phyloP scores from a whole-genome alignment of 2,888 invertebrate species.

The Cantharis nigra region DNA sequence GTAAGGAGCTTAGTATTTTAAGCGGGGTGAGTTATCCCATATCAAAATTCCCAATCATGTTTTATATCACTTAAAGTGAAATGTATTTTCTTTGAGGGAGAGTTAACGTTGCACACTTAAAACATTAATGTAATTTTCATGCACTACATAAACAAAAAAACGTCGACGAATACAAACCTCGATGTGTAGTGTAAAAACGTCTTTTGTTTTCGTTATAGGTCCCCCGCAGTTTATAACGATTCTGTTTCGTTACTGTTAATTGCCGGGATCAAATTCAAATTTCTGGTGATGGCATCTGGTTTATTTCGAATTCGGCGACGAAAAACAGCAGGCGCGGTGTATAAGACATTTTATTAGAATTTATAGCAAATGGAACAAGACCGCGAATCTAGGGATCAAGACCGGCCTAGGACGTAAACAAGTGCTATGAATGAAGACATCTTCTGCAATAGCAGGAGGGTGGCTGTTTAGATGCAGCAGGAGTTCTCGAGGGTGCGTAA shows the following conservation, averaged over 20 bases:
- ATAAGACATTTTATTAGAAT: slow-evolving; percentile 48
- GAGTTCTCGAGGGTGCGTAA: slow-evolving; percentile 38
- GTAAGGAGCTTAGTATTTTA: background rate
- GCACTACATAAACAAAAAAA: slow-evolving; percentile 30
- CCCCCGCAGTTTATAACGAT: background rate
- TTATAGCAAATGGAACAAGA: slow-evolving; percentile 48
- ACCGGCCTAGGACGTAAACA: slow-evolving; percentile 44
- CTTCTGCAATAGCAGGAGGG: slow-evolving; percentile 34
- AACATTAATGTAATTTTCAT: slow-evolving; percentile 39
- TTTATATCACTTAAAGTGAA: slow-evolving; percentile 33
- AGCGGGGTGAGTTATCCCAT: slow-evolving; percentile 48
- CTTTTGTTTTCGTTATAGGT: background rate
- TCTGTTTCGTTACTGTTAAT: background rate
- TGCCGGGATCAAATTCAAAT: background rate
- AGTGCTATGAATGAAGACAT: slow-evolving; percentile 48
- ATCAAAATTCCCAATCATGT: slow-evolving; percentile 54
- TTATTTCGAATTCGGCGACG: slow-evolving; percentile 38
- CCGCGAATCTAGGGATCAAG: slow-evolving; percentile 42
- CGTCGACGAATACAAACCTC: background rate
- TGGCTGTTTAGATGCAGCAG: slow-evolving; percentile 24
- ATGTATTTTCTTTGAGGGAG: slow-evolving; percentile 45
- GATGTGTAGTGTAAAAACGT: background rate
- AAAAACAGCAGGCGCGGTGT: slow-evolving; percentile 36
- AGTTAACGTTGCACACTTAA: slow-evolving; percentile 48
- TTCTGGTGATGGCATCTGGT: slow-evolving; percentile 34